A percentile compares a stretch with the other conserved stretches of the same genome.
These are phyloP conservation scores for Magallana nippona DNA, from an alignment of 2,888 invertebrate genomes.

Conservation along the genomic window DNA sequence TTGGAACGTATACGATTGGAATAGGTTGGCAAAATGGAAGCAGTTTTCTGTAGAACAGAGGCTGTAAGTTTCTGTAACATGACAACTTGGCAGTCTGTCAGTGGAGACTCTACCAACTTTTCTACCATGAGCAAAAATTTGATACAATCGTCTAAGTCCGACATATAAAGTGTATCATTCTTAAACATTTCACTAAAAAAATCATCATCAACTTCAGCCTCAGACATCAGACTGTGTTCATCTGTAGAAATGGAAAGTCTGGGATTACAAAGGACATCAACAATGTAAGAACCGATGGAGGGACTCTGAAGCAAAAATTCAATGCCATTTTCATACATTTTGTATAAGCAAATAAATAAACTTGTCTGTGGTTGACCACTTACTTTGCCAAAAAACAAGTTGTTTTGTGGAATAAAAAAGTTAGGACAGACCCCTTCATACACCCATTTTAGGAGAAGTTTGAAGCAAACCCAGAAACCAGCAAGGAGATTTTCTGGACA, in stretches of 20 bases:
- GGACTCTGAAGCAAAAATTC: background rate
- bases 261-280: conserved; percentile 1
- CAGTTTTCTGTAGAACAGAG: too few species aligned
- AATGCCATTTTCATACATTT: background rate
- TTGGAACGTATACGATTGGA: too few species aligned
- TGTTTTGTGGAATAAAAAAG: conserved; percentile 38
- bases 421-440: conserved; percentile 19
- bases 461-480: conserved; percentile 31
- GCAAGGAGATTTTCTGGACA: background rate
- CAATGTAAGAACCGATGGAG: background rate
- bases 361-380: background rate
- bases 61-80: too few species aligned
- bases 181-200: too few species aligned
- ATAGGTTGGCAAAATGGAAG: too few species aligned
- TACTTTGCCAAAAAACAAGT: conserved; percentile 24
- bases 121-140: too few species aligned
- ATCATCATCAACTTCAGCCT: background rate
- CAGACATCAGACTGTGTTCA: background rate
- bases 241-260: conserved; percentile 5
- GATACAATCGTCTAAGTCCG: too few species aligned
- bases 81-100: too few species aligned
- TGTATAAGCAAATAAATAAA: background rate
- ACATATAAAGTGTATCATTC: too few species aligned
- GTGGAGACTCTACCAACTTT: too few species aligned
- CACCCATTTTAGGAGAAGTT: conserved; percentile 12